phyloP scores from a whole-genome alignment of 2,888 invertebrate species.

The Entomobrya proxima region DNA sequence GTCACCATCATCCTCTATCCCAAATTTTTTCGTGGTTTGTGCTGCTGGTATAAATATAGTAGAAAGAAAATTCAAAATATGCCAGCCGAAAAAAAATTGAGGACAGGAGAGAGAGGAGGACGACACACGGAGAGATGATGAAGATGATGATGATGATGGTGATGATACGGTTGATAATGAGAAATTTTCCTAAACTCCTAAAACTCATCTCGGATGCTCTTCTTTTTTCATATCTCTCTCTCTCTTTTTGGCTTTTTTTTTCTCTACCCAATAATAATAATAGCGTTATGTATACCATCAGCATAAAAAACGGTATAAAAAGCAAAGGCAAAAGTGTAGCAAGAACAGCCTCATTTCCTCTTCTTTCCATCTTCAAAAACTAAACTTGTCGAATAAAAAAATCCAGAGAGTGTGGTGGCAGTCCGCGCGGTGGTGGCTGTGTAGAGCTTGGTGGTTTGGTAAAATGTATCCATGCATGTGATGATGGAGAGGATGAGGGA shows the following conservation, averaged over 20 bases:
- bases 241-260: no score
- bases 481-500: constrained; percentile 66
- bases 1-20: neutral
- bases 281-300: no score
- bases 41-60: neutral
- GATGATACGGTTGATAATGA: constrained; percentile 61
- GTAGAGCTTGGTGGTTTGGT: constrained; percentile 34
- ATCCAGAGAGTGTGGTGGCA: constrained; percentile 11
- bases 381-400: constrained; percentile 66
- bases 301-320: constrained; percentile 46
- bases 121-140: constrained; percentile 46
- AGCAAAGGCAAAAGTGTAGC: constrained; percentile 50
- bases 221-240: constrained; percentile 38
- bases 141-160: constrained; percentile 48
- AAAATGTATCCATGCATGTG: constrained; percentile 40
- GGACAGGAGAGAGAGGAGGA: constrained; percentile 40
- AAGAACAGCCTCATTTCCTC: constrained; percentile 29
- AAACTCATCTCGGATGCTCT: constrained; percentile 63
- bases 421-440: neutral
- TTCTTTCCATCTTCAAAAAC: constrained; percentile 28
- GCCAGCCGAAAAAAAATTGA: constrained; percentile 20
- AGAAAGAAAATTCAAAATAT: constrained; percentile 19
- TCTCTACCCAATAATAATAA: constrained; percentile 38
- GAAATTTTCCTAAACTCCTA: constrained; percentile 67
- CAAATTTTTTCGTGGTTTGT: constrained; percentile 34